These are phyloP conservation scores for Prolemur simus DNA, from an alignment of 2,113 vertebrate genomes.

Conservation along the genomic window DNA sequence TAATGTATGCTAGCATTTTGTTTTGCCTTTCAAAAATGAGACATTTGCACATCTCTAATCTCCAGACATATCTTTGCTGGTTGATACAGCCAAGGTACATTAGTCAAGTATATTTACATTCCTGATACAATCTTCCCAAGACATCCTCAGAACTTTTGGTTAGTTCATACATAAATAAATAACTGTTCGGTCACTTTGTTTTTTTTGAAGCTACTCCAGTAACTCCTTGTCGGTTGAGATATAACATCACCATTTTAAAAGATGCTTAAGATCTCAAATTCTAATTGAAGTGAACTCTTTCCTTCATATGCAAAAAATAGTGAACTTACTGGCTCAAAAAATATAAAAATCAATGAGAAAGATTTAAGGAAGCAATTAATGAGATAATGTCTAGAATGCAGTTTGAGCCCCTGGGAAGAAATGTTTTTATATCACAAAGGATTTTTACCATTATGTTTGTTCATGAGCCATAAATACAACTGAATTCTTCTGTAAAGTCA, in stretches of 20 bases:
- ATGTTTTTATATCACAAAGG: constrained; percentile 39
- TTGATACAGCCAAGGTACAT: neutral
- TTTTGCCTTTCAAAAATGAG: neutral
- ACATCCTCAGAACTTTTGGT: neutral
- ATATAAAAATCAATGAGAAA: constrained; percentile 73
- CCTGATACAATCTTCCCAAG: neutral
- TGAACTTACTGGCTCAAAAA: constrained; percentile 55
- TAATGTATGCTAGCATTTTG: constrained; percentile 22
- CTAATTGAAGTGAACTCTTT: constrained; percentile 50
- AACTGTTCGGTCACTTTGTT: neutral
- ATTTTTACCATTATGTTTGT: constrained; percentile 44
- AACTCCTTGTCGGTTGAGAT: constrained; percentile 17
- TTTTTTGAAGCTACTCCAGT: neutral
- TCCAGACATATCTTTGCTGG: neutral
- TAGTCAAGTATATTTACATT: constrained; percentile 46
- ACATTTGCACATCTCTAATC: constrained; percentile 1
- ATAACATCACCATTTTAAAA: constrained; percentile 23
- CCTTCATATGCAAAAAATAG: constrained; percentile 57
- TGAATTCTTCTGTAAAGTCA: constrained; percentile 47
- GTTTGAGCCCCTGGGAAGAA: constrained; percentile 52
- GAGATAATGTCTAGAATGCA: constrained; percentile 72
- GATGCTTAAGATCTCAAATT: constrained; percentile 59
- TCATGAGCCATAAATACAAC: constrained; percentile 52
- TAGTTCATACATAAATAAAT: constrained; percentile 15
- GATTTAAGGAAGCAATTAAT: constrained; percentile 73